Evolutionary conservation across 2,797 vertebrate species (phyloP).

Genomic region (Cossypha niveicapilla): DNA sequence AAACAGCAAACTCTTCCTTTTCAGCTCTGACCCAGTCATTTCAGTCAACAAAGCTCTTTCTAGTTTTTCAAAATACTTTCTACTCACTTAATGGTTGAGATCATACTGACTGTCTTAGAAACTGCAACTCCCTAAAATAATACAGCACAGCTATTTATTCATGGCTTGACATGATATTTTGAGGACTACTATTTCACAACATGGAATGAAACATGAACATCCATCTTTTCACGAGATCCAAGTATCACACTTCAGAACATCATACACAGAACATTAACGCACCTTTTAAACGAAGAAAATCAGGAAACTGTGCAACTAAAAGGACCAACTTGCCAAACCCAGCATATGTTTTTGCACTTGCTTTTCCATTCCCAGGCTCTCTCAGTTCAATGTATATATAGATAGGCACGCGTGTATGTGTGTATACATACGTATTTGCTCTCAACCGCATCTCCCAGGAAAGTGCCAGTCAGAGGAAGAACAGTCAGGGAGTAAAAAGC

Average conservation of each 20-base stretch:
- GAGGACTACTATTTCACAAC: not conserved
- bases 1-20: constrained; percentile 43
- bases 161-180: not conserved
- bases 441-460: not conserved
- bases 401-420: not conserved
- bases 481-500: not conserved
- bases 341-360: constrained; percentile 23
- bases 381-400: not conserved
- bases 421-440: not conserved
- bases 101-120: not conserved
- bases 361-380: not conserved
- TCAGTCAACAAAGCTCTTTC: constrained; percentile 22
- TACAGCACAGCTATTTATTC: not conserved
- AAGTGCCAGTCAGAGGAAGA: constrained; percentile 35
- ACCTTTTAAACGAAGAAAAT: constrained; percentile 20
- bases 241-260: not conserved
- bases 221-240: not conserved
- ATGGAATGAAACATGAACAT: not conserved
- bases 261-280: not conserved
- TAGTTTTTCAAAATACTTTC: constrained; percentile 20
- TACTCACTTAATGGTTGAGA: not conserved
- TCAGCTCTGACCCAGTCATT: not conserved
- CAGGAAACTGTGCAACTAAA: not conserved
- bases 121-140: constrained; percentile 21
- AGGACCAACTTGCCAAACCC: constrained; percentile 15